Percentiles rank a stretch among this genome's conserved stretches.
These are phyloP conservation scores for Ceratina calcarata DNA, from an alignment of 1,140 invertebrate genomes.

Conservation along the genomic window DNA sequence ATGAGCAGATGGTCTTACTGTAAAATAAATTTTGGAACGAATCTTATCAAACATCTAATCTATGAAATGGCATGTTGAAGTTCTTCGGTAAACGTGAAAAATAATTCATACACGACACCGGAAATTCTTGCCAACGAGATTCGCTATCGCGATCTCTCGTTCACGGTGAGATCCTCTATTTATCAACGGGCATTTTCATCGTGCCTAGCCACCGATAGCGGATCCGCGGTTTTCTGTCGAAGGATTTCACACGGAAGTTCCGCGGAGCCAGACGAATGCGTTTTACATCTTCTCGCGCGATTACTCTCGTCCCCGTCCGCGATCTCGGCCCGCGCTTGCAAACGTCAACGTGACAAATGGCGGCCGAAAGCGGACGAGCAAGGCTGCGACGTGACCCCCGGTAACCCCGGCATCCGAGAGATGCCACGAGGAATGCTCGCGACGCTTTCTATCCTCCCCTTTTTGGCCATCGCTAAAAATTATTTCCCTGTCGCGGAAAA, in stretches of 20 bases:
- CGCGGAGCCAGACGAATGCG: conserved; percentile 68
- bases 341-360: conserved; percentile 71
- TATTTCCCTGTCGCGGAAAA: conserved; percentile 27
- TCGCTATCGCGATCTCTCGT: no score
- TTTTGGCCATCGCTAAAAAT: conserved; percentile 38
- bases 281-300: conserved; percentile 70
- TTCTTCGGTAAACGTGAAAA: no score
- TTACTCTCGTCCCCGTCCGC: conserved; percentile 53
- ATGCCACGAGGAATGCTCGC: conserved; percentile 41
- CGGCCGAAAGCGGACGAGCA: conserved; percentile 58
- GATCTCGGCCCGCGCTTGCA: conserved; percentile 65
- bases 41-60: no score
- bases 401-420: conserved; percentile 50
- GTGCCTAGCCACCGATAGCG: conserved; percentile 19
- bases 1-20: no score
- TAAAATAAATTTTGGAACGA: no score
- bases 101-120: not conserved
- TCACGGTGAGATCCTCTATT: conserved; percentile 32
- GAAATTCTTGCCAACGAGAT: not conserved
- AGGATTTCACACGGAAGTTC: conserved; percentile 60
- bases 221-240: conserved; percentile 46
- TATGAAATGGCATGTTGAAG: no score
- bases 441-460: conserved; percentile 21
- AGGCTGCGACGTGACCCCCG: conserved; percentile 58
- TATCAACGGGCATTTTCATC: conserved; percentile 51